These are phyloP conservation scores for Clarias pachynema DNA, from an alignment of 2,797 vertebrate species.

Conservation along the genomic window DNA sequence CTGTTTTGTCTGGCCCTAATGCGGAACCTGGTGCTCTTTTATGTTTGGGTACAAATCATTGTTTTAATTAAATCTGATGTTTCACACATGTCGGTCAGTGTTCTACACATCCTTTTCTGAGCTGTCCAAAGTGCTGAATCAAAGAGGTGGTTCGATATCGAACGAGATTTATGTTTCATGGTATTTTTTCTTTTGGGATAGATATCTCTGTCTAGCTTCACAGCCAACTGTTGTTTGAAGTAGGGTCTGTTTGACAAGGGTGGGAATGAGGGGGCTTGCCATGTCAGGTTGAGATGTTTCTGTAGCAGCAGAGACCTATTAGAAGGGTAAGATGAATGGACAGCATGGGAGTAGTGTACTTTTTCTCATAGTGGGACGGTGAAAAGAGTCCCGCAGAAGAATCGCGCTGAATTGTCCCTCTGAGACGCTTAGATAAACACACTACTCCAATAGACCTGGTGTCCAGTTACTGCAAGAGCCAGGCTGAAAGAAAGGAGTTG, in stretches of 20 bases:
- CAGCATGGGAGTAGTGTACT: constrained; percentile 70
- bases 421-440: constrained; percentile 79
- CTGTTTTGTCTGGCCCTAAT: constrained; percentile 19
- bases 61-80: constrained; percentile 40
- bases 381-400: constrained; percentile 74
- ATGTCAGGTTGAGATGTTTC: constrained; percentile 39
- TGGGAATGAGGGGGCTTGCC: constrained; percentile 36
- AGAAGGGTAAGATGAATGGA: constrained; percentile 64
- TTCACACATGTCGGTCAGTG: constrained; percentile 44
- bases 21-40: constrained; percentile 26
- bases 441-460: constrained; percentile 69
- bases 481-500: constrained; percentile 71
- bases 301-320: constrained; percentile 49
- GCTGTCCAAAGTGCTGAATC: constrained; percentile 75
- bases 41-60: constrained; percentile 40
- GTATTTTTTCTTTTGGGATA: constrained; percentile 1
- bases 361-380: constrained; percentile 64
- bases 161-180: constrained; percentile 17
- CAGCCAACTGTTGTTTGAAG: constrained; percentile 19
- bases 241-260: constrained; percentile 33
- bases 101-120: constrained; percentile 52
- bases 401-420: constrained; percentile 69
- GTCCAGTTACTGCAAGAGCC: constrained; percentile 73
- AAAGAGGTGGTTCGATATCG: constrained; percentile 35
- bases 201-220: constrained; percentile 36